Evolutionary conservation across 53 echinoderm and acorn worm species (phyloP).

Genomic region (Stichopus horrens): DNA sequence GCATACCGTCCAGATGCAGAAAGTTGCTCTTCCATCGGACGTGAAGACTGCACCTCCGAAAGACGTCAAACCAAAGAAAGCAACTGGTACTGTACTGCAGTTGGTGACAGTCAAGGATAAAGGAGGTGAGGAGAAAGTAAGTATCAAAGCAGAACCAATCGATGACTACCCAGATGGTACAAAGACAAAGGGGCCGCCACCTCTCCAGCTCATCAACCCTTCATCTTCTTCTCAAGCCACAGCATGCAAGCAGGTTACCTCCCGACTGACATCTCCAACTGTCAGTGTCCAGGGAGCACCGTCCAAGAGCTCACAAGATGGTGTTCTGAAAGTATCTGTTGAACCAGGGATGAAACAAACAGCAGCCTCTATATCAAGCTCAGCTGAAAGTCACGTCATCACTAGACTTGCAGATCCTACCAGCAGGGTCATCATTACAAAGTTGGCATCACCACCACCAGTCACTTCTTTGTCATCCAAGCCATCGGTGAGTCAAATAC

Average conservation of each 20-base stretch:
- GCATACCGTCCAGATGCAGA: background rate
- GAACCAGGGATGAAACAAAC: background rate
- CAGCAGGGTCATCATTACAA: slow-evolving; percentile 31
- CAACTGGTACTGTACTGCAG: background rate
- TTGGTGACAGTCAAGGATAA: background rate
- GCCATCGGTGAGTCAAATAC: background rate
- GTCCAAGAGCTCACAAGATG: background rate
- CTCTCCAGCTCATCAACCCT: background rate
- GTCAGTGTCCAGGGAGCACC: background rate
- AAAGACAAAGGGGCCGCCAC: background rate
- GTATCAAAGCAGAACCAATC: slow-evolving; percentile 29
- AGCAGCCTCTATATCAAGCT: background rate
- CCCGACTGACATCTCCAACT: background rate
- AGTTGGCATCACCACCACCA: background rate
- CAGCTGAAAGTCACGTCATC: background rate
- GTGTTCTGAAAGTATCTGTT: background rate
- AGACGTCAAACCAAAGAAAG: background rate
- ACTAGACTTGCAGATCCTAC: slow-evolving; percentile 40
- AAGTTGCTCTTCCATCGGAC: background rate
- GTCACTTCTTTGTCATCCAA: background rate
- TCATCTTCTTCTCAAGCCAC: background rate
- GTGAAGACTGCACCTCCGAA: background rate
- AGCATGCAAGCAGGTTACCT: background rate
- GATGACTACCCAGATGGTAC: slow-evolving; percentile 23
- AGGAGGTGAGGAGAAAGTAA: slow-evolving; percentile 1